These are phyloP conservation scores for Celastrina argiolus DNA, from an alignment of 2,888 invertebrate species.

Conservation along the genomic window DNA sequence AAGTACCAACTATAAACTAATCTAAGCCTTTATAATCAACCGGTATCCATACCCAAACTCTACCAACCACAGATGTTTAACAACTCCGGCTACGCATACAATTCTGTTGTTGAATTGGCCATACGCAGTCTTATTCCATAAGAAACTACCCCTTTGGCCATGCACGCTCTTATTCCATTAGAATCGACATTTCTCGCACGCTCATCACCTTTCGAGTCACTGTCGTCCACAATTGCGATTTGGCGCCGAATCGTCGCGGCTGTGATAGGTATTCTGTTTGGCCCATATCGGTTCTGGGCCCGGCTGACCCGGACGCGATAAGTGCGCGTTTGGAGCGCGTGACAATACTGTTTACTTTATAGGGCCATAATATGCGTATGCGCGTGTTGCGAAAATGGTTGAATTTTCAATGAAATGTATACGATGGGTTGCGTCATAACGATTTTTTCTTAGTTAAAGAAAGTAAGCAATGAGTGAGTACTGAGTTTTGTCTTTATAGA, in stretches of 20 bases:
- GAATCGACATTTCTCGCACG: background rate
- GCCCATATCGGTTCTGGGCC: conserved; percentile 43
- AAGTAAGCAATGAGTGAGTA: background rate
- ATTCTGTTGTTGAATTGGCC: no score
- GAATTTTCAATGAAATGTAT: background rate
- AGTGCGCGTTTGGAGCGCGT: conserved; percentile 56
- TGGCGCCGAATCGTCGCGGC: conserved; percentile 34
- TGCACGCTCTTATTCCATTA: background rate
- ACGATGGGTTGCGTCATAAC: background rate
- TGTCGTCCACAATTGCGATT: background rate
- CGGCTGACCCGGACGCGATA: conserved; percentile 62
- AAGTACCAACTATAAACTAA: no score
- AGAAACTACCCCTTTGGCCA: background rate
- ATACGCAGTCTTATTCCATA: background rate
- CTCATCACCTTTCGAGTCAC: background rate
- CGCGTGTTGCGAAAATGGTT: background rate
- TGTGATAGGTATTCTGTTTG: conserved; percentile 36
- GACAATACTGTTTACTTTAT: conserved; percentile 52
- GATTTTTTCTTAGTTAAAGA: background rate
- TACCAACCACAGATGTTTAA: no score
- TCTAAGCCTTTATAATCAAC: no score
- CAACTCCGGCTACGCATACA: no score
- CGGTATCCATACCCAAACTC: no score
- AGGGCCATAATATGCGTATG: conserved; percentile 41
- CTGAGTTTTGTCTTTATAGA: no score